These are phyloP conservation scores for Sylvia borin DNA, from an alignment of 2,797 vertebrate genomes.

Conservation along the genomic window DNA sequence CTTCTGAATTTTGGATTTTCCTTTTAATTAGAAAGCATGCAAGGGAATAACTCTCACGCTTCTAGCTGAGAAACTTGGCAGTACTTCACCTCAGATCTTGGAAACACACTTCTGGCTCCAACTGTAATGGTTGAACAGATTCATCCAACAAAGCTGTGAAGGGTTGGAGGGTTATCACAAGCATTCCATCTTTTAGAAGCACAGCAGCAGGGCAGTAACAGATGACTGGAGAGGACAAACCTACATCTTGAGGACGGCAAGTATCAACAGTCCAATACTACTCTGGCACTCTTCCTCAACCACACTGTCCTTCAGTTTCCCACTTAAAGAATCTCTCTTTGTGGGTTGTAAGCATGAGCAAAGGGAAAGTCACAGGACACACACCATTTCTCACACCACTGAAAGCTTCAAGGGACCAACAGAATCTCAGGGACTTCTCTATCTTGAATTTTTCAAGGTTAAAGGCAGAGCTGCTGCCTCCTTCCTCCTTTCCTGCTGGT, in stretches of 20 bases:
- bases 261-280: neutral
- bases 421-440: neutral
- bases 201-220: neutral
- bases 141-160: neutral
- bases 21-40: neutral
- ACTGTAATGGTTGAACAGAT: neutral
- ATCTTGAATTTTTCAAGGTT: neutral
- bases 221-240: neutral
- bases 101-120: neutral
- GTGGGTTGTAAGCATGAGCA: neutral
- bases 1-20: neutral
- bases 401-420: neutral
- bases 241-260: neutral
- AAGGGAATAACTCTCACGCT: neutral
- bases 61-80: neutral
- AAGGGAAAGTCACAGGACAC: neutral
- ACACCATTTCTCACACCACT: neutral
- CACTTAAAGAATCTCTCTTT: neutral
- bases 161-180: neutral
- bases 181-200: neutral
- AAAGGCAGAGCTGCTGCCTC: neutral
- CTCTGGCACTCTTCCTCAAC: neutral
- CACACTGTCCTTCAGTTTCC: neutral
- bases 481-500: neutral
- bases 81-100: neutral